phyloP scores from a whole-genome alignment of 2,113 vertebrate genomes.

The Dipodomys ordii region DNA sequence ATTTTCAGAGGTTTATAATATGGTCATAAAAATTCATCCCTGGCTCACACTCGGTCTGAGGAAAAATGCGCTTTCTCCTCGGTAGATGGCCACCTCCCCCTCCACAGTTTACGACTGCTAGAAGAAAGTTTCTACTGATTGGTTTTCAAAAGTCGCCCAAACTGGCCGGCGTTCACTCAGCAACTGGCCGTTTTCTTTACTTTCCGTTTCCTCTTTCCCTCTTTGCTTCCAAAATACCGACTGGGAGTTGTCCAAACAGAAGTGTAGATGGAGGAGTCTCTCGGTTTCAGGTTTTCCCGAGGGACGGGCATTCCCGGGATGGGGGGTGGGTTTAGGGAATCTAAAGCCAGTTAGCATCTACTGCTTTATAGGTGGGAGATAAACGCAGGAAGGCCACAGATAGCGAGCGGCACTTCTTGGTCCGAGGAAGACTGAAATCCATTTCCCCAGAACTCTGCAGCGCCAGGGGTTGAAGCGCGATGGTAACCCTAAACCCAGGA shows the following conservation, averaged over 20 bases:
- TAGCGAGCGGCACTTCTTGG: background rate
- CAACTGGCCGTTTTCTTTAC: background rate
- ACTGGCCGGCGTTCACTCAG: background rate
- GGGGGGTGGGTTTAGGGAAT: background rate
- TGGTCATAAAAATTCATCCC: conserved; percentile 74
- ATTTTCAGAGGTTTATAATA: conserved; percentile 69
- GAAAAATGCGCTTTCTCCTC: conserved; percentile 73
- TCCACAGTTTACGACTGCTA: conserved; percentile 55
- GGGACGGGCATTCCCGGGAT: background rate
- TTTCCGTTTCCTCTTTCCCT: too few species aligned
- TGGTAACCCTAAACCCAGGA: background rate
- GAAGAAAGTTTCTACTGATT: conserved; percentile 34
- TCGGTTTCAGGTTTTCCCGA: background rate
- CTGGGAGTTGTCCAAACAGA: background rate
- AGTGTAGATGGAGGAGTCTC: background rate
- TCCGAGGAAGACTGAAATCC: conserved; percentile 19
- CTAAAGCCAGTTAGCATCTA: background rate
- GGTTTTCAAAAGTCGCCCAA: conserved; percentile 62
- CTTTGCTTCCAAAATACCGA: background rate
- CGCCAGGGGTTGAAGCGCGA: background rate
- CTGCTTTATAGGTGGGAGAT: background rate
- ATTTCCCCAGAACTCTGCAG: background rate
- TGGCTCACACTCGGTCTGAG: conserved; percentile 67
- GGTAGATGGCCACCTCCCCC: conserved; percentile 56
- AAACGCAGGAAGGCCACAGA: background rate